Evolutionary conservation across 1,140 invertebrate genomes (phyloP).

Genomic region (Myzus persicae): DNA sequence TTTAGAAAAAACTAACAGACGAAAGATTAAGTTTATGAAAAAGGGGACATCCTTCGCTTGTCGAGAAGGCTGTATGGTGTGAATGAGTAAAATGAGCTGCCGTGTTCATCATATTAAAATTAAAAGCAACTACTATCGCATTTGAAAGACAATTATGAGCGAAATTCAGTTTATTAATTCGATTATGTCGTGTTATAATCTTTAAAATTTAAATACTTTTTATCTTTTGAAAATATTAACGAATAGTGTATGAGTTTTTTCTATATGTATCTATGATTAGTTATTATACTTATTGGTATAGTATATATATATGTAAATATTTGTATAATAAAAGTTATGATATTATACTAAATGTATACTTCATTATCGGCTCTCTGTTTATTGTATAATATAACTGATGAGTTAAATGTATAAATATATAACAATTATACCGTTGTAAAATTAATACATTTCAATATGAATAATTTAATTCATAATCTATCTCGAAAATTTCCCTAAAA

Average conservation of each 20-base stretch:
- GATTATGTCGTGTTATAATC: neutral
- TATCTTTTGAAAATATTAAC: neutral
- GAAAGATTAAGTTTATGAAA: neutral
- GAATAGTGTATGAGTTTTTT: neutral
- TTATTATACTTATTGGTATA: neutral
- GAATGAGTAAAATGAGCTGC: neutral
- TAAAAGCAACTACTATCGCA: neutral
- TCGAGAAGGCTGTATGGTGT: neutral
- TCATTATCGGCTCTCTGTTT: no score
- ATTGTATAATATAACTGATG: no score
- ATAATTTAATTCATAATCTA: no score
- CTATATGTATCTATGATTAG: neutral
- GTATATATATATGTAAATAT: no score
- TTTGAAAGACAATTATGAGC: neutral
- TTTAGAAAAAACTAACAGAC: neutral
- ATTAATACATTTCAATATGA: no score
- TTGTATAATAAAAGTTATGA: no score
- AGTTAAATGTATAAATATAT: no score
- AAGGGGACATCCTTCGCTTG: neutral
- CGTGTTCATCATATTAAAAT: neutral
- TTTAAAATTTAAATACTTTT: neutral
- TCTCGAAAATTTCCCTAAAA: no score
- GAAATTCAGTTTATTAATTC: neutral
- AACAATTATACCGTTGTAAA: no score
- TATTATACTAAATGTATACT: no score